Percentiles rank a stretch among this genome's conserved stretches.
These are phyloP conservation scores for Tenebrio molitor DNA, from an alignment of 1,140 invertebrate species.

Conservation along the genomic window DNA sequence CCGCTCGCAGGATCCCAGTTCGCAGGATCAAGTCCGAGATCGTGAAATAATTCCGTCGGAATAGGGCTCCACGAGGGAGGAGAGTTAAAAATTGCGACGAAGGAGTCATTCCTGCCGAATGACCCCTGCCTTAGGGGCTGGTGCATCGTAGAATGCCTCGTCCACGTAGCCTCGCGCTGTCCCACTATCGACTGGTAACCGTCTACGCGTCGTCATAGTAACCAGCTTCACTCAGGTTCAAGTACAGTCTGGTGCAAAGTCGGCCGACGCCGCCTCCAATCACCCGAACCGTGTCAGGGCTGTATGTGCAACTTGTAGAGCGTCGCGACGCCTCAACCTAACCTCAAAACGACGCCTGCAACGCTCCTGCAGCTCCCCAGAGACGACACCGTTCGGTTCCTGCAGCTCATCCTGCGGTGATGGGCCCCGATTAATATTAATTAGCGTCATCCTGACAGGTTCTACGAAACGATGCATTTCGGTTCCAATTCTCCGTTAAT, in stretches of 20 bases:
- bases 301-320: conserved; percentile 52
- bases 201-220: conserved; percentile 55
- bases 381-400: not conserved
- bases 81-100: conserved; percentile 28
- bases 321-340: conserved; percentile 32
- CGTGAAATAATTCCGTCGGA: not conserved
- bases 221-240: conserved; percentile 57
- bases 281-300: conserved; percentile 49
- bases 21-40: not conserved
- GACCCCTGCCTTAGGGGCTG: conserved; percentile 6
- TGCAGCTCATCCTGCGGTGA: not conserved
- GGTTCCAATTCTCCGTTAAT: no score
- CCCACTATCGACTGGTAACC: conserved; percentile 56
- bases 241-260: conserved; percentile 57
- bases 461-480: no score
- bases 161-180: conserved; percentile 40
- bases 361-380: conserved; percentile 8
- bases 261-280: conserved; percentile 46
- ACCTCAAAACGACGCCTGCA: conserved; percentile 27
- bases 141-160: conserved; percentile 34
- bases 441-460: no score
- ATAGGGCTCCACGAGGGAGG: not conserved
- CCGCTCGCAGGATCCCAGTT: no score
- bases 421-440: no score
- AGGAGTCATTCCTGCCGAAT: conserved; percentile 22